Base-by-base conservation (phyloP, 2,888 invertebrate species). In the Aspidiotus rigidus region DNA sequence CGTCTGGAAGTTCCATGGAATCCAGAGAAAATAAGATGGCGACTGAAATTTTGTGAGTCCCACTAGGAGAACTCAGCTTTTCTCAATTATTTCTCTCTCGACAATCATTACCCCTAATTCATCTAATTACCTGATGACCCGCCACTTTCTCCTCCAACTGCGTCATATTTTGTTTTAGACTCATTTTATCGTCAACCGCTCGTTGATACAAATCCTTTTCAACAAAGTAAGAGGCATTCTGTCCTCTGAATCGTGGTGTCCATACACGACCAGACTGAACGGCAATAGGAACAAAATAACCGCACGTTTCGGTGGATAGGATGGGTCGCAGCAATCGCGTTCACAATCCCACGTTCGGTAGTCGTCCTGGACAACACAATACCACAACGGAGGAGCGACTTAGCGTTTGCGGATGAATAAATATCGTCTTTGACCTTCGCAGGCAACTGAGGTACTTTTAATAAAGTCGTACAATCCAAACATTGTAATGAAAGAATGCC, bases 151-250 rank as follows among this genome's bases (percentile, higher is more conserved):
- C 85, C 77, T 93, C 92, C 78, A 93, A 92, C 84, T 91, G 90
- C 28, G 93, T 93, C 69, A 91, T 90, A 77, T 94, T 94, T 61
- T 93, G 85, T 77, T 93, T 93, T 74, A 94, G 78, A 76, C 93
- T 93, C 72, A 89, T 90, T 74, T 89, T 86, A 77, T 94, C 93
- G 75, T 93, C 92, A 71, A 86, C 87, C 7, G 92, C 90, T 56
- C 91, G 86, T 91, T 92, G 92, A 91, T 92, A 92, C 1, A 88
- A 86, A 73, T 92, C 90, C 76, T 93, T 92, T 77, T 94, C 93
- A 16, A 93, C 91, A 77, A 94, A 94, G 79, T 90, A 93, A 81
- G 94, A 93, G 11, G 91, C 89, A 77, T 94, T 93, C 77, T 93
- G 93, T 15, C 74, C 73, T 8, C 72, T 7, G 62, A 49, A 7